Evolutionary conservation across 2,888 invertebrate species (phyloP), one percentile per base, ranked within the genome.

Genomic region (Eledone cirrhosa): DNA sequence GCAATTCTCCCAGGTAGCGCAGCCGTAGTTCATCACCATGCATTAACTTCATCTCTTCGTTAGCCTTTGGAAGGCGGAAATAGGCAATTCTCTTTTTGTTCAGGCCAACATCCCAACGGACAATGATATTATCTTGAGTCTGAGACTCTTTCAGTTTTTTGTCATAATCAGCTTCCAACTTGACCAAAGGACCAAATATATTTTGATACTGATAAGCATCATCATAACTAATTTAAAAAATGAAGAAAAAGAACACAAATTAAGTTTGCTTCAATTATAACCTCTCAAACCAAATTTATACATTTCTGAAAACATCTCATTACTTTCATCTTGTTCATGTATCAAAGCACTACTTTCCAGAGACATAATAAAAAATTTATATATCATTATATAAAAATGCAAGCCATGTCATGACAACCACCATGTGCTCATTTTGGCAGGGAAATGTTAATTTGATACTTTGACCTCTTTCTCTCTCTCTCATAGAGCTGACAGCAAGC

Each of bases 191-290:
- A 0, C 97, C 97, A 92, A 99, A 99, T 81, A 99, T 97, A 90
- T 98, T 97, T 91, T 98, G 97, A 90, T 99, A 99, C 90, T 99
- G 99, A 91, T 98, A 99, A 16, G 99, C 99, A 92, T 99, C 99
- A 91, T 99, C 98, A 89, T 99, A 99, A 84, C 98, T 93, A 79
- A 92, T 85, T 79, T 89, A 83, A 53, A 31, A 80, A 14, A 63
- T 1, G 27, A 63, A 19, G 2, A 63, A 41, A 8, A 8, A 41
- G 11, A 41, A 41, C 41, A 41, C 41, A 41, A 8, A 41, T 41
- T 41, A 41, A 11, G 41, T 41, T 41, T 41, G 11, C 41, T 3
- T 41, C 3, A 41, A 41, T 11, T 41, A 11, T 41, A 5, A 41
- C 41, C 41, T 41, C 41, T 41, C 41, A 41, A 41, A 41, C 41